Conservation (phyloP, 2,113 vertebrate genomes). For the Atrichornis clamosus region DNA sequence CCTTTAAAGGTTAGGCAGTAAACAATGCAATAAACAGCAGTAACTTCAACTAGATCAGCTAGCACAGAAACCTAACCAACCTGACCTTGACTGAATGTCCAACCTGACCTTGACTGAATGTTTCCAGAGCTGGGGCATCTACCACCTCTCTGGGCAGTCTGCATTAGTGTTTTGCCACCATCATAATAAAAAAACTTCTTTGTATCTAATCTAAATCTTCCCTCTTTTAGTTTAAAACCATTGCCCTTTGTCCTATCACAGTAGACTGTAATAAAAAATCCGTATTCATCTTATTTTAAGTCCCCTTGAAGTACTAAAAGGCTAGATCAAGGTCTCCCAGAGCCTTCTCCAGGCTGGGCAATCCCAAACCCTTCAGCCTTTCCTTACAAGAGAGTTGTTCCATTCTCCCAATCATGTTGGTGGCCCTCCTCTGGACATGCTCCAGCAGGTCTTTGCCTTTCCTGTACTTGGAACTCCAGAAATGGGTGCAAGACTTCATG, state of each 20-base stretch:
- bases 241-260: neutral
- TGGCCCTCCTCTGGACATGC: rapidly evolving
- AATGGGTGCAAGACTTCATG: rapidly evolving
- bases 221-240: neutral
- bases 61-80: neutral
- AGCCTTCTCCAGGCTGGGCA: neutral
- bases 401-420: neutral
- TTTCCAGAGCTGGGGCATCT: neutral
- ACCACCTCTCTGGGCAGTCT: neutral
- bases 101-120: neutral
- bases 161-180: neutral
- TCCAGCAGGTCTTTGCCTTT: neutral
- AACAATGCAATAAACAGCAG: neutral
- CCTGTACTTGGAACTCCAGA: neutral
- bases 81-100: neutral
- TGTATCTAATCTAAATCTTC: too few species aligned
- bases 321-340: rapidly evolving
- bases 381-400: neutral
- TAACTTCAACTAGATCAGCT: neutral
- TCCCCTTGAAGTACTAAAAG: neutral
- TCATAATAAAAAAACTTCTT: neutral
- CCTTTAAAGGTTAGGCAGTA: neutral
- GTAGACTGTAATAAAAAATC: neutral
- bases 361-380: neutral
- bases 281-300: neutral